phyloP scores from a whole-genome alignment of 2,113 vertebrate species.

The Cricetomys ansorgei region DNA sequence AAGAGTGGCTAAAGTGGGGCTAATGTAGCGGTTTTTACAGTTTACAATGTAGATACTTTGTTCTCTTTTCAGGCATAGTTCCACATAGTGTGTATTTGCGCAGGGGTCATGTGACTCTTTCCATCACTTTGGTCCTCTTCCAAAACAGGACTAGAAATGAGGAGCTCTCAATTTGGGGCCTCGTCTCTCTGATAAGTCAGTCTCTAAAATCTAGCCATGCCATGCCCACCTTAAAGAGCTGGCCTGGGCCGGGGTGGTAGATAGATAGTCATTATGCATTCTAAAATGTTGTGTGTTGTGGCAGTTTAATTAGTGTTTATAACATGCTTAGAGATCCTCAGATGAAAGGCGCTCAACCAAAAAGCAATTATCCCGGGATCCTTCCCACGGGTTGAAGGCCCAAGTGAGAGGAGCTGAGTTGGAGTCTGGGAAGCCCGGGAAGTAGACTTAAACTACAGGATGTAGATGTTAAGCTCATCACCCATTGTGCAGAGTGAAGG shows the following conservation, averaged over 20 bases:
- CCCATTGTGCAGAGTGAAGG: conserved; percentile 13
- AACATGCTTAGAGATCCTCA: conserved; percentile 60
- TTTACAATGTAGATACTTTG: neutral
- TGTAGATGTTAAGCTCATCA: neutral
- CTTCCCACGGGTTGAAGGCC: conserved; percentile 24
- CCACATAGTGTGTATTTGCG: neutral
- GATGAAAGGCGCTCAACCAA: conserved; percentile 64
- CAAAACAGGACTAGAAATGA: neutral
- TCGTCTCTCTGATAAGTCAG: neutral
- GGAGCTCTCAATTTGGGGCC: neutral
- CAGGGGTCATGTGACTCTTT: neutral
- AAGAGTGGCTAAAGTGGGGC: neutral
- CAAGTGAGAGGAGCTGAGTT: neutral
- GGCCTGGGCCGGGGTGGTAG: neutral
- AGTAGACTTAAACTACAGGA: neutral
- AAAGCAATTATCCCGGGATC: conserved; percentile 49
- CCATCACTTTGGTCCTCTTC: neutral
- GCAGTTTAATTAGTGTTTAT: conserved; percentile 72
- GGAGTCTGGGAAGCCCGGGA: conserved; percentile 7
- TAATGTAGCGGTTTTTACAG: neutral
- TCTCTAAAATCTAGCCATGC: neutral
- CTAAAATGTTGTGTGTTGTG: conserved; percentile 44
- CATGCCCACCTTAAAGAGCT: conserved; percentile 32
- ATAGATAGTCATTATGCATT: conserved; percentile 48
- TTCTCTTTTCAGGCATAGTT: neutral